phyloP scores from a whole-genome alignment of 2,888 invertebrate species.

The Brachyopa scutellaris region DNA sequence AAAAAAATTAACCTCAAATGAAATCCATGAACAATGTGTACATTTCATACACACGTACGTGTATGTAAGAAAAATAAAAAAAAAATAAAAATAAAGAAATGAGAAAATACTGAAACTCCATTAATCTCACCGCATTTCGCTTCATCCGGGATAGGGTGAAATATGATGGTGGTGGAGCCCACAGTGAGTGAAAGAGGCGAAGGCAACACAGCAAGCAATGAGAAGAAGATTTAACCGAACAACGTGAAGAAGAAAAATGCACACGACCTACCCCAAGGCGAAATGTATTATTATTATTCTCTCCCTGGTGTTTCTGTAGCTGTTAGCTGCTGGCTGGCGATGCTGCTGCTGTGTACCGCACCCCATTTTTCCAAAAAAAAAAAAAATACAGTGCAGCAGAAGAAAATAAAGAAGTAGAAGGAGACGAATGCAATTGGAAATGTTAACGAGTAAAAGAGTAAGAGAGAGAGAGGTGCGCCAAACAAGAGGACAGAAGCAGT shows the following conservation, averaged over 20 bases:
- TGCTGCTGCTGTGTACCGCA: slow-evolving; percentile 60
- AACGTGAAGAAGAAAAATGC: slow-evolving; percentile 73
- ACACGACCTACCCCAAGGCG: slow-evolving; percentile 79
- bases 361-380: slow-evolving; percentile 66
- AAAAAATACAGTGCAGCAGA: slow-evolving; percentile 62
- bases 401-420: slow-evolving; percentile 44
- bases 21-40: slow-evolving; percentile 60
- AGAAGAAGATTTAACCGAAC: slow-evolving; percentile 62
- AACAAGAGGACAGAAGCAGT: slow-evolving; percentile 49
- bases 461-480: no score
- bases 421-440: slow-evolving; percentile 56
- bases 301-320: slow-evolving; percentile 51
- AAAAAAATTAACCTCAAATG: slow-evolving; percentile 34
- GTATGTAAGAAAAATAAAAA: background rate
- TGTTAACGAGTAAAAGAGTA: slow-evolving; percentile 12
- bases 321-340: slow-evolving; percentile 72
- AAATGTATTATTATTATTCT: slow-evolving; percentile 77
- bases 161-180: slow-evolving; percentile 52
- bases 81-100: slow-evolving; percentile 46
- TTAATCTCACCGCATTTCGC: slow-evolving; percentile 70
- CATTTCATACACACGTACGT: background rate
- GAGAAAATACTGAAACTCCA: slow-evolving; percentile 69
- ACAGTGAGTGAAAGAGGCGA: slow-evolving; percentile 30
- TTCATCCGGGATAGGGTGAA: slow-evolving; percentile 68
- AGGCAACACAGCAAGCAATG: slow-evolving; percentile 23